Percentiles rank a stretch among this genome's conserved stretches.
Conservation (phyloP, 2,113 vertebrate species). For the Fregetta grallaria region DNA sequence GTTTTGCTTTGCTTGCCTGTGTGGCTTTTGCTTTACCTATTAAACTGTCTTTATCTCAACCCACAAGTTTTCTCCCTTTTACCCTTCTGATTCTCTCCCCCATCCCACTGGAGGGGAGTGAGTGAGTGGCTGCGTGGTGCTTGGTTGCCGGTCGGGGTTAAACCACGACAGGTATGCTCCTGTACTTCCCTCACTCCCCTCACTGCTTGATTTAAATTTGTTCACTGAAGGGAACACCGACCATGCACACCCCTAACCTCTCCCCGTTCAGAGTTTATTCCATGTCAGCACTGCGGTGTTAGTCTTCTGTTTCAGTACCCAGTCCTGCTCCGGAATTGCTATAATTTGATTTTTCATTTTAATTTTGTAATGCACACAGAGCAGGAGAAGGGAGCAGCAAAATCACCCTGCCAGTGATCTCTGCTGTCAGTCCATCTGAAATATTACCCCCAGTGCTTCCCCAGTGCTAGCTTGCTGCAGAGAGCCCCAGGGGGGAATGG, state of each 20-base stretch:
- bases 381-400: background rate
- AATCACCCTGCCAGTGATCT: background rate
- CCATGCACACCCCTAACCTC: background rate
- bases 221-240: background rate
- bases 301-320: background rate
- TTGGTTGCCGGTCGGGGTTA: no score
- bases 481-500: fast-evolving
- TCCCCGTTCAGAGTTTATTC: background rate
- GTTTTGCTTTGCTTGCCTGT: no score
- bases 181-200: fast-evolving
- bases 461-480: background rate
- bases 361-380: background rate
- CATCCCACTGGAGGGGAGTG: no score
- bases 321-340: background rate
- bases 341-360: background rate
- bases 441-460: background rate
- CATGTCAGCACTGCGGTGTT: background rate
- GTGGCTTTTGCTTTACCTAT: no score
- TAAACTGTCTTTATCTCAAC: no score
- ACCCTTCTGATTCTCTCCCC: no score
- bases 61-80: no score
- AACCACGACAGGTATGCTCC: background rate
- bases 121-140: no score
- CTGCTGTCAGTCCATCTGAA: background rate
- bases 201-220: background rate